These are phyloP conservation scores for Drosophila recens DNA, from an alignment of 2,888 invertebrate genomes.

Conservation along the genomic window DNA sequence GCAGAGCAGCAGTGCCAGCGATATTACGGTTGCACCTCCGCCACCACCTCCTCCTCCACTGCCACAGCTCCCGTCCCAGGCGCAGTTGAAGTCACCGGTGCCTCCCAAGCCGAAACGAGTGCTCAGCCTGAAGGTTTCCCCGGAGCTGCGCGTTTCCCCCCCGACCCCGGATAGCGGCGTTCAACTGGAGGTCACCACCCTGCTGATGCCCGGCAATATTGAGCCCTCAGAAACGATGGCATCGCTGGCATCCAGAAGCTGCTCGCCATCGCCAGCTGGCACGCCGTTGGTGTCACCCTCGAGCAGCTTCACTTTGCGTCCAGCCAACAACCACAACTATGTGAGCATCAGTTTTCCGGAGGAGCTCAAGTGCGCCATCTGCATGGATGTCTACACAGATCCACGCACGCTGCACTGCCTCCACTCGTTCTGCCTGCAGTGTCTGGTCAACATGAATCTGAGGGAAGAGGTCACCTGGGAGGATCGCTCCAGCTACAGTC, in stretches of 20 bases:
- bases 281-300: conserved; percentile 56
- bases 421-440: conserved; percentile 90
- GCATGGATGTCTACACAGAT: conserved; percentile 88
- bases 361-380: conserved; percentile 85
- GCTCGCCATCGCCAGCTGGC: conserved; percentile 56
- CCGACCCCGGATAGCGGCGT: conserved; percentile 57
- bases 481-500: conserved; percentile 72
- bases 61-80: background rate
- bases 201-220: conserved; percentile 34
- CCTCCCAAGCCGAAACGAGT: conserved; percentile 60
- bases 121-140: conserved; percentile 68
- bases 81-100: conserved; percentile 32
- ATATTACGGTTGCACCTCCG: conserved; percentile 33
- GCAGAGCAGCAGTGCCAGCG: conserved; percentile 74
- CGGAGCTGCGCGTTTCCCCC: conserved; percentile 64
- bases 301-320: conserved; percentile 47
- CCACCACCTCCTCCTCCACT: background rate
- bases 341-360: conserved; percentile 70
- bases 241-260: conserved; percentile 54
- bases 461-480: conserved; percentile 83
- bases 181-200: conserved; percentile 36
- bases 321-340: conserved; percentile 22
- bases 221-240: conserved; percentile 39
- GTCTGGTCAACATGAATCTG: conserved; percentile 86
- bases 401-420: conserved; percentile 90